These are phyloP conservation scores for Amniataba percoides DNA, from an alignment of 2,797 vertebrate species.

Conservation along the genomic window DNA sequence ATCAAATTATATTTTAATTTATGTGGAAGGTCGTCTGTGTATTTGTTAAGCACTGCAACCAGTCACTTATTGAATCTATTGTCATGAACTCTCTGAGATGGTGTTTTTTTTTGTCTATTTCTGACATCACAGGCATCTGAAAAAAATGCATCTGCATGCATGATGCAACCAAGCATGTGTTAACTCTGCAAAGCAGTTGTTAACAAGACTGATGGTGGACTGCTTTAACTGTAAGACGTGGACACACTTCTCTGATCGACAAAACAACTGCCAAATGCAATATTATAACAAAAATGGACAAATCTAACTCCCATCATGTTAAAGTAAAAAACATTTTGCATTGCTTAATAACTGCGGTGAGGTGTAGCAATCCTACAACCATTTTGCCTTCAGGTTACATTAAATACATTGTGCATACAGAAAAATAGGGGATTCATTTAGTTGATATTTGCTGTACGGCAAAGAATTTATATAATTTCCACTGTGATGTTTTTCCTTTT, in stretches of 20 bases:
- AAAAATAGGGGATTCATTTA: neutral
- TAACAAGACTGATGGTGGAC: neutral
- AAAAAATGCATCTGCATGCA: too few relatives aligned
- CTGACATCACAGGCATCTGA: neutral
- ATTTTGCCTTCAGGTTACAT: neutral
- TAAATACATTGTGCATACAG: neutral
- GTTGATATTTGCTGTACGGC: conserved; percentile 5
- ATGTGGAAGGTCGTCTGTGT: neutral
- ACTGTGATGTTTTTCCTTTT: conserved; percentile 1
- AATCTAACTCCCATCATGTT: neutral
- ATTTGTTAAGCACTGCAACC: neutral
- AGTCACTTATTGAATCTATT: conserved; percentile 5
- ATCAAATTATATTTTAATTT: neutral
- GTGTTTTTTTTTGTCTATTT: neutral
- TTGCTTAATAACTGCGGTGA: conserved; percentile 5
- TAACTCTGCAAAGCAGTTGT: neutral
- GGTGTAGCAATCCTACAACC: too few relatives aligned
- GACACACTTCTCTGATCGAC: neutral
- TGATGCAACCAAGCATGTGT: neutral
- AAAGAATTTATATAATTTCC: neutral
- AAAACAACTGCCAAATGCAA: neutral
- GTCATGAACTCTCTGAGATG: neutral
- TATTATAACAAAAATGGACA: neutral
- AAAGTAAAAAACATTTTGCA: conserved; percentile 4
- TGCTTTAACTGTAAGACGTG: neutral